Evolutionary conservation across 2,113 vertebrate genomes (phyloP), one percentile per base, ranked within the genome.

Genomic region (Apaloderma vittatum): DNA sequence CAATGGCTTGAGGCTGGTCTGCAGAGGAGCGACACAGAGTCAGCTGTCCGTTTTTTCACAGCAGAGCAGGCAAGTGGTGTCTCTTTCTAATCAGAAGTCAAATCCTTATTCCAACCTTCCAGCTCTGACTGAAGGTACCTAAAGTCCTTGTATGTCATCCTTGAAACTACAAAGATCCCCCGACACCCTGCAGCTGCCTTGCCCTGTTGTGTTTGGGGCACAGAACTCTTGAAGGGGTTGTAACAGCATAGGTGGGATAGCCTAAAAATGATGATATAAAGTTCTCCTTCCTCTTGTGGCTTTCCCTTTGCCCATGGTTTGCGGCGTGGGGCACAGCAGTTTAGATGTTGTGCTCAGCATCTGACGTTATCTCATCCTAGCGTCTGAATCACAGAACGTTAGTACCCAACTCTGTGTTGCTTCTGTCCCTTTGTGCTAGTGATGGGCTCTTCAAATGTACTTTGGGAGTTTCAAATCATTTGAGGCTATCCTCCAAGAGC

Each of bases 361-460:
- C n/a, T 32, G 17, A 2, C 1, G 1, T 26, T 15, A 1, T 4
- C 32, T 18, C 2, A 6, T 19, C 49, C 20, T 70, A 21, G 8
- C 54, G 54, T 73, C 51, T 46, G 52, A 23, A 48, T 40, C 1
- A 40, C 40, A 40, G 8, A 40, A 40, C 11, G 40, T 40, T 0
- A 0, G n/a, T 70, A 23, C 72, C 72, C 20, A 30, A 32, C 12
- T 27, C 46, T 12, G 3, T 19, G 15, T 11, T 13, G 7, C 45
- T 58, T 12, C 17, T 59, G 20, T 24, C 29, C 51, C 58, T 34
- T n/a, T 34, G 51, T 46, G 32, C 23, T 24, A 29, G 24, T 10
- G 43, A 16, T 3, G 12, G 54, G 30, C 26, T 74, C 37, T n/a
- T 11, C 55, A n/a, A 0, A 4, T 11, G 26, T 27, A 1, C 40